Conservation (phyloP, 2,113 vertebrate genomes). For the Tautogolabrus adspersus region DNA sequence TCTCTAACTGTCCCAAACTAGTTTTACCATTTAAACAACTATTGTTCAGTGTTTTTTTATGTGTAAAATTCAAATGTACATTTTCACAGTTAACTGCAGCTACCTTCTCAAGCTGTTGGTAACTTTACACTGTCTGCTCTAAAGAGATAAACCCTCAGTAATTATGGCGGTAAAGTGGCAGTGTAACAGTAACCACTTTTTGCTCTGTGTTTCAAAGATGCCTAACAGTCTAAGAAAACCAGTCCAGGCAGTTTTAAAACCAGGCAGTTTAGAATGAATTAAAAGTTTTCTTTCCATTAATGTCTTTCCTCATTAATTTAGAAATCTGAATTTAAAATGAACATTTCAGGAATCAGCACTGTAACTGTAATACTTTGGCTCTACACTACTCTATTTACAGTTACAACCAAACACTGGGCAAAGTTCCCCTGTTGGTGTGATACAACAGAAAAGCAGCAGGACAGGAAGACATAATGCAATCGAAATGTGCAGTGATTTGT, state of each 20-base stretch:
- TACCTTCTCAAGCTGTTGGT: not conserved
- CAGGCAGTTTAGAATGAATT: conserved; percentile 24
- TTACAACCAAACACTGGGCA: conserved; percentile 9
- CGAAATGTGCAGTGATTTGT: conserved; percentile 16
- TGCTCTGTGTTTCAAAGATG: not conserved
- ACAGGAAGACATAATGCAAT: conserved; percentile 33
- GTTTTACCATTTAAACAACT: conserved; percentile 15
- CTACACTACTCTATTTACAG: conserved; percentile 22
- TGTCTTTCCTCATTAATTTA: not conserved
- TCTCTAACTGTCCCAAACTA: not conserved
- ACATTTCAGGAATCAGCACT: conserved; percentile 11
- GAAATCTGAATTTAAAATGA: not conserved
- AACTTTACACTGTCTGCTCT: not conserved
- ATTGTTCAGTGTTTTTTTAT: not conserved
- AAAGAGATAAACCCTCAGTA: conserved; percentile 5
- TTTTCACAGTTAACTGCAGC: conserved; percentile 9
- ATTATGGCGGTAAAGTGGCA: conserved; percentile 27
- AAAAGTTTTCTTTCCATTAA: not conserved
- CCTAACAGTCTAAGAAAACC: conserved; percentile 6
- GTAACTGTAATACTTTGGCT: conserved; percentile 11
- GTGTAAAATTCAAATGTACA: conserved; percentile 5
- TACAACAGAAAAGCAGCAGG: not conserved
- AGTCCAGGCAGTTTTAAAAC: conserved; percentile 27
- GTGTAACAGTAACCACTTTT: conserved; percentile 34
- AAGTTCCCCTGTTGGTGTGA: conserved; percentile 13